Evolutionary conservation across 2,888 invertebrate species (phyloP).

Genomic region (Leptogaster cylindrica): DNA sequence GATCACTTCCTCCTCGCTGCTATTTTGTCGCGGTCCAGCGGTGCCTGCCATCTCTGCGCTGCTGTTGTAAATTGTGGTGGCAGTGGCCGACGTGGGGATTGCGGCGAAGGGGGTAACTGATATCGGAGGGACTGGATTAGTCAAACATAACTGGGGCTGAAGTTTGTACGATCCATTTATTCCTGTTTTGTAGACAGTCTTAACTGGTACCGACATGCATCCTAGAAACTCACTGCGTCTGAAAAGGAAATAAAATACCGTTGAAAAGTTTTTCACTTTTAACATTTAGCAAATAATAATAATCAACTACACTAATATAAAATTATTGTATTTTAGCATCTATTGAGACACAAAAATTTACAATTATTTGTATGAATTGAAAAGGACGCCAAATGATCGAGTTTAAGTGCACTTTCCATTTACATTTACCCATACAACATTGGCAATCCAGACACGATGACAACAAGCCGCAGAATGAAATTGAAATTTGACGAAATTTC

Average conservation of each 20-base stretch:
- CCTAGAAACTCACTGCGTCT: slow-evolving; percentile 94
- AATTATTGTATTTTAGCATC: no score
- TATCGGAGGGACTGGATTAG: slow-evolving; percentile 59
- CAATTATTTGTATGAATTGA: no score
- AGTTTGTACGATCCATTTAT: slow-evolving; percentile 76
- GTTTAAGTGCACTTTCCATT: no score
- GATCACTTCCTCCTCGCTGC: slow-evolving; percentile 58
- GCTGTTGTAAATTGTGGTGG: slow-evolving; percentile 46
- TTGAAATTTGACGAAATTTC: no score
- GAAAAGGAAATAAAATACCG: slow-evolving; percentile 65
- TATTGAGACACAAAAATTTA: no score
- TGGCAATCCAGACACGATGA: no score
- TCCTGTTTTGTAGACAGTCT: slow-evolving; percentile 76
- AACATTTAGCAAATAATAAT: no score
- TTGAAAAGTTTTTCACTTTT: no score
- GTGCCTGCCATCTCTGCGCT: slow-evolving; percentile 44
- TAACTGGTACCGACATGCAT: slow-evolving; percentile 90
- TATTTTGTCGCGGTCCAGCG: slow-evolving; percentile 57
- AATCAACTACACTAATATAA: no score
- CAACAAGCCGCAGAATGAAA: no score
- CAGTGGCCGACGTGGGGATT: slow-evolving; percentile 55
- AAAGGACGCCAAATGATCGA: no score
- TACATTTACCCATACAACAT: no score
- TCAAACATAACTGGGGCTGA: slow-evolving; percentile 71
- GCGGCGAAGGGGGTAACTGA: slow-evolving; percentile 43